Base-by-base conservation (phyloP, 2,113 vertebrate genomes). In the Seriola quinqueradiata region DNA sequence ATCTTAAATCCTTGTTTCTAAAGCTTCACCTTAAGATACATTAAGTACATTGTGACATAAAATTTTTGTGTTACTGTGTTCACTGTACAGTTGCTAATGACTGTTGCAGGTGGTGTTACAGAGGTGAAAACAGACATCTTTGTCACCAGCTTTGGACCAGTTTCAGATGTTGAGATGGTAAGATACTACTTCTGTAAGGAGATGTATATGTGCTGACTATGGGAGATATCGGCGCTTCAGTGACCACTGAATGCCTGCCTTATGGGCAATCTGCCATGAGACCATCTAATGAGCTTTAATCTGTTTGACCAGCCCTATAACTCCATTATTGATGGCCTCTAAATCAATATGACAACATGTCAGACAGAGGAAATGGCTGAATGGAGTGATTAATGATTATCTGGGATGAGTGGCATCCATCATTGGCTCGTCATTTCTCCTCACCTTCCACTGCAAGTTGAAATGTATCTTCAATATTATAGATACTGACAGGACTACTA, bases 121-220 rank as follows among this genome's bases (percentile, higher is more conserved):
- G 95, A 96, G 87, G 94, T 96, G 78, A 96, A 96, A 91, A 95
- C 95, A 2, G 95, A 96, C 82, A 94, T 96, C 79, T 96, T 96
- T 89, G 95, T 96, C 70, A 96, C 95, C 66, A 96, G 96, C 79
- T 96, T 96, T 86, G 96, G 96, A 81, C 96, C 96, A 0, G 96
- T 96, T 44, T 95, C 95, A 79, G 95, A 96, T 88, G 90, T 95
- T 58, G 92, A 96, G 59, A 96, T 95, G 96, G 95, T 96, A 85
- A 86, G 91, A 80, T 76, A 67, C n/a, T 19, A 4, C 50, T 76
- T 55, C 59, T 79, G 32, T 79, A 34, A 65, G 64, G 38, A 82
- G 40, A 58, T 66, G 14, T 63, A 5, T 59, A 73, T 63, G 40
- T 74, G 61, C 23, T 81, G 77, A 81, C 78, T 82, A 63, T 59